These are phyloP conservation scores for Coptodon rendalli DNA, from an alignment of 2,113 vertebrate genomes.

Conservation along the genomic window DNA sequence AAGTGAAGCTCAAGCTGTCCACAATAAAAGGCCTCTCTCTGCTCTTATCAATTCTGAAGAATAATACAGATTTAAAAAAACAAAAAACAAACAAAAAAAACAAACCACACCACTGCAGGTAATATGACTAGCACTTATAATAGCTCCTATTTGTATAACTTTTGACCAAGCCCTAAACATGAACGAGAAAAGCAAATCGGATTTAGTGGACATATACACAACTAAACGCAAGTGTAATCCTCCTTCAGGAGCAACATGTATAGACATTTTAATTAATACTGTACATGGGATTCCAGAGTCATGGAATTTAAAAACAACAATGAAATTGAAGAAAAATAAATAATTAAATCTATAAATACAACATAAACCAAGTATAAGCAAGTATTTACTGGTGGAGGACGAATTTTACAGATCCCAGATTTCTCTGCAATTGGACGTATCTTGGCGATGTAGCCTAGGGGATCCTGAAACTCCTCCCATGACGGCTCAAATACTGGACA, in stretches of 20 bases:
- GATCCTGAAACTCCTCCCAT: conserved; percentile 96
- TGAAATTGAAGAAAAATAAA: not conserved
- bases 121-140: not conserved
- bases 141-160: not conserved
- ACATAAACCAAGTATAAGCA: not conserved
- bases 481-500: conserved; percentile 96
- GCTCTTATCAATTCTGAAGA: not conserved
- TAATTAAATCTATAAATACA: not conserved
- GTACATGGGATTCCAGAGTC: not conserved
- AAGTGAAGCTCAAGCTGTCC: not conserved
- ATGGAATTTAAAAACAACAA: not conserved
- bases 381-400: conserved; percentile 85
- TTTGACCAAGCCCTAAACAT: not conserved
- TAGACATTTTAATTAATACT: not conserved
- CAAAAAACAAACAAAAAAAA: too few species aligned
- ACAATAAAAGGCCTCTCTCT: not conserved
- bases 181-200: not conserved
- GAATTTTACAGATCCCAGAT: conserved; percentile 97
- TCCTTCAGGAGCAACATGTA: not conserved
- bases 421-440: conserved; percentile 96
- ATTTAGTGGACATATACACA: not conserved
- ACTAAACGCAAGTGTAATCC: not conserved
- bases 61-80: not conserved
- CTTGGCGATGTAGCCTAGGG: conserved; percentile 91
- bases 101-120: not conserved